These are phyloP conservation scores for Pteria penguin DNA, from an alignment of 2,888 invertebrate species.

Conservation along the genomic window DNA sequence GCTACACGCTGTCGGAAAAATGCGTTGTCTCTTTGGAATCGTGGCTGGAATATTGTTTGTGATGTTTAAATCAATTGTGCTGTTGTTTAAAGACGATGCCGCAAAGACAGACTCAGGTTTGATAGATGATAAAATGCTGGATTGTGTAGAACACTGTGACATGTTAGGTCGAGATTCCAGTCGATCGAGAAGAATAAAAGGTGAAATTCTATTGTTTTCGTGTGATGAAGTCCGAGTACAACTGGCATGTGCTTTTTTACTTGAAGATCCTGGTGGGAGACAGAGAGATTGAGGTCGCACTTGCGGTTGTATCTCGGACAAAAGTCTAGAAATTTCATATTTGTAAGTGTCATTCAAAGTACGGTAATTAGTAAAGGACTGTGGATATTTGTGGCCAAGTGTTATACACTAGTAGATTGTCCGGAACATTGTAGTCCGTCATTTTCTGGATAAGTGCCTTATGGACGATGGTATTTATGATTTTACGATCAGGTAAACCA, in stretches of 20 bases:
- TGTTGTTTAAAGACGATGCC: background rate
- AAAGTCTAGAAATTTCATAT: slow-evolving; percentile 7
- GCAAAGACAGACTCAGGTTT: background rate
- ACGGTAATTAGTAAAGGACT: slow-evolving; percentile 14
- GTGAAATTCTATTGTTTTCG: no score
- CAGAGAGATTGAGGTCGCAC: background rate
- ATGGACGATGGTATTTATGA: slow-evolving; percentile 9
- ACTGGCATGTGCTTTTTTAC: no score
- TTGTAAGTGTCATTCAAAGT: slow-evolving; percentile 12
- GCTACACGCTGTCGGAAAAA: no score
- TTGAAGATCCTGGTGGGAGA: no score
- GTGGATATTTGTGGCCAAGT: slow-evolving; percentile 19
- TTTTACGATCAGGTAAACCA: background rate
- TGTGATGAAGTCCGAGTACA: no score
- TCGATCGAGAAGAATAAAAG: background rate
- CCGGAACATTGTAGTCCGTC: slow-evolving; percentile 17
- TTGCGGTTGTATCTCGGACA: background rate
- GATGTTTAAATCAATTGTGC: background rate
- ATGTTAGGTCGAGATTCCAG: background rate
- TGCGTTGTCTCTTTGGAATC: no score
- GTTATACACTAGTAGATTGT: slow-evolving; percentile 11
- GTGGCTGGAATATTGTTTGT: no score
- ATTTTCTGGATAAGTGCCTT: slow-evolving; percentile 25
- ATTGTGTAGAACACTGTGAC: background rate
- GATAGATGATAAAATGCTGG: background rate